A percentile compares a stretch with the other conserved stretches of the same genome.
phyloP scores from a whole-genome alignment of 2,113 vertebrate species.

The Carettochelys insculpta region DNA sequence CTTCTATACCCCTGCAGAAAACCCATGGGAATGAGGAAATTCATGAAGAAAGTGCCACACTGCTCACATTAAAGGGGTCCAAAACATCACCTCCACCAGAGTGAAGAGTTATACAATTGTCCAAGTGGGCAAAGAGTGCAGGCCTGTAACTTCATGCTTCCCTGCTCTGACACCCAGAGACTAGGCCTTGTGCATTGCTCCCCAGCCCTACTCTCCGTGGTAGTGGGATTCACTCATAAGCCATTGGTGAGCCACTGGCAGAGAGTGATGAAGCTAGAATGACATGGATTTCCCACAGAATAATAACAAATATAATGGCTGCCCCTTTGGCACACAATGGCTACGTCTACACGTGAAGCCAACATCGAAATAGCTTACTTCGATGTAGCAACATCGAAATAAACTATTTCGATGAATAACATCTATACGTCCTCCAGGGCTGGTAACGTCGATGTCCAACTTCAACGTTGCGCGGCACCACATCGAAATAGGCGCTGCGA shows the following conservation, averaged over 20 bases:
- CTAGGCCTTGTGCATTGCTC: neutral
- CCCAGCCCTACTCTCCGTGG: neutral
- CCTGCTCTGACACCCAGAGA: constrained; percentile 3
- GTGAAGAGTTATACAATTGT: neutral
- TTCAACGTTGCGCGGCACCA: too few species aligned
- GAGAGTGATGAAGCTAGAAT: constrained; percentile 36
- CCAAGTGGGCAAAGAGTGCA: neutral
- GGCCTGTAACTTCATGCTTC: neutral
- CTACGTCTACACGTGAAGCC: too few species aligned
- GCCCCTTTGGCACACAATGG: neutral
- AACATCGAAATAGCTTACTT: too few species aligned
- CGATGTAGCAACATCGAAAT: too few species aligned
- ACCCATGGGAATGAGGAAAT: constrained; percentile 58
- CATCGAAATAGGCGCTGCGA: too few species aligned
- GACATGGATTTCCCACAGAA: constrained; percentile 22
- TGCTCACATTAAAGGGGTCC: constrained; percentile 37
- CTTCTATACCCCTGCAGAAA: constrained; percentile 65
- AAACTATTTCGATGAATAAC: too few species aligned
- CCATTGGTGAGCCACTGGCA: constrained; percentile 50
- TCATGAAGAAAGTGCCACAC: constrained; percentile 59
- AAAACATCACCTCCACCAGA: constrained; percentile 55
- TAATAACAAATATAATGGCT: constrained; percentile 26
- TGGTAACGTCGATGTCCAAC: too few species aligned
- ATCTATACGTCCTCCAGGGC: too few species aligned
- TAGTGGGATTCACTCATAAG: constrained; percentile 5